phyloP scores from a whole-genome alignment of 2,113 vertebrate genomes.

The Tyto alba region DNA sequence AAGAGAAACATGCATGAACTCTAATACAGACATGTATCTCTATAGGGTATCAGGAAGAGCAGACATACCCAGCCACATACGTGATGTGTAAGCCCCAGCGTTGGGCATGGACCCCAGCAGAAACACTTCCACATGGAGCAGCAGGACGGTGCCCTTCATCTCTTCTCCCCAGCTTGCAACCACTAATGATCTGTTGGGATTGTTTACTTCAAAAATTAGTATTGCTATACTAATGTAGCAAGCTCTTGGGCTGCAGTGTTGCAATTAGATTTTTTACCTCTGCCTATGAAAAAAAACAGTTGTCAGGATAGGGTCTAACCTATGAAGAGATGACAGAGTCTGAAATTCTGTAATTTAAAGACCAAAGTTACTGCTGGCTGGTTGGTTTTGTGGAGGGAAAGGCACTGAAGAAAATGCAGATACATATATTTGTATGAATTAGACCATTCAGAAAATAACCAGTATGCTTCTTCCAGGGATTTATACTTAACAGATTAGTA shows the following conservation, averaged over 20 bases:
- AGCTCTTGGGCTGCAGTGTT: not conserved
- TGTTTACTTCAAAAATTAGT: not conserved
- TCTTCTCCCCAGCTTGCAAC: not conserved
- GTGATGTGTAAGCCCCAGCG: not conserved
- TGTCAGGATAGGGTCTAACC: not conserved
- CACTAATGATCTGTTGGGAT: not conserved
- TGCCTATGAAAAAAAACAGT: not conserved
- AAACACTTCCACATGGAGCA: not conserved
- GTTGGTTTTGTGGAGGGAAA: not conserved
- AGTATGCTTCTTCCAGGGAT: not conserved
- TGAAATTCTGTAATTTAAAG: not conserved
- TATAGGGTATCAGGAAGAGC: not conserved
- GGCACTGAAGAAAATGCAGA: not conserved
- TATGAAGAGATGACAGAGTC: not conserved
- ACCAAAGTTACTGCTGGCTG: not conserved
- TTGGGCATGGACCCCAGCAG: not conserved
- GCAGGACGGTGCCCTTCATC: not conserved
- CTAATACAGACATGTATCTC: not conserved
- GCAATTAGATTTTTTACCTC: not conserved
- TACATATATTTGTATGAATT: not conserved
- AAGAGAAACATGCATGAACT: not conserved
- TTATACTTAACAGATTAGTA: not conserved
- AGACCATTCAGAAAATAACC: not conserved
- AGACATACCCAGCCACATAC: rapidly evolving
- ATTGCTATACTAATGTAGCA: not conserved